Conservation (phyloP, 2,888 invertebrate genomes). For the Dryadula phaetusa region DNA sequence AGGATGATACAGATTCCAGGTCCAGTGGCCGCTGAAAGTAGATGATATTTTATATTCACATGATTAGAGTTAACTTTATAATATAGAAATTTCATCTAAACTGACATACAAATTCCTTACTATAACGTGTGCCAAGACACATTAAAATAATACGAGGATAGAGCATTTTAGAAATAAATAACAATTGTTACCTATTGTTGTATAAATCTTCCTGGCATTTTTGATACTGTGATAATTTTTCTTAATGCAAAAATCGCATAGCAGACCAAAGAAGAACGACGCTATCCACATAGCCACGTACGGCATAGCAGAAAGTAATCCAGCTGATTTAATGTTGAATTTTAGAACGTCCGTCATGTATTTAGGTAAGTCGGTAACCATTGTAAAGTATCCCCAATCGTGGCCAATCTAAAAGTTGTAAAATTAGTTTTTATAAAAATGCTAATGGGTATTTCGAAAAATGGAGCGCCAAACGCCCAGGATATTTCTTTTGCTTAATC, state of each 20-base stretch:
- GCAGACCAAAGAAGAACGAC: slow-evolving; percentile 86
- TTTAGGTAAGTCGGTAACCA: slow-evolving; percentile 88
- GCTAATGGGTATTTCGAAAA: no score
- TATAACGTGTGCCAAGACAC: no score
- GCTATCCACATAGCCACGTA: slow-evolving; percentile 88
- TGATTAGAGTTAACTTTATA: no score
- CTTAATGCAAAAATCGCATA: slow-evolving; percentile 88
- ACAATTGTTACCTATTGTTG: slow-evolving; percentile 85
- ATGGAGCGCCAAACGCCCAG: no score
- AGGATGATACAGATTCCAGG: slow-evolving; percentile 87
- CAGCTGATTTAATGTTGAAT: slow-evolving; percentile 87
- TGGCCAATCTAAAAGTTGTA: slow-evolving; percentile 81
- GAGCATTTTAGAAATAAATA: background rate
- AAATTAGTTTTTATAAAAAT: no score
- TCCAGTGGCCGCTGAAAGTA: slow-evolving; percentile 85
- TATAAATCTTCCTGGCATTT: slow-evolving; percentile 86
- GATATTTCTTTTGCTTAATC: no score
- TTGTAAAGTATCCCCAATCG: slow-evolving; percentile 89
- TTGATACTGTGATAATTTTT: slow-evolving; percentile 83
- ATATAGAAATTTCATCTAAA: no score
- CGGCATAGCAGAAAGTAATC: slow-evolving; percentile 86
- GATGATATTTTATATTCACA: background rate
- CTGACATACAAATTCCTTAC: no score
- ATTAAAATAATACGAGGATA: no score
- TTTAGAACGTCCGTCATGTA: slow-evolving; percentile 88